phyloP scores from a whole-genome alignment of 2,113 vertebrate species.

The Kobus ellipsiprymnus region DNA sequence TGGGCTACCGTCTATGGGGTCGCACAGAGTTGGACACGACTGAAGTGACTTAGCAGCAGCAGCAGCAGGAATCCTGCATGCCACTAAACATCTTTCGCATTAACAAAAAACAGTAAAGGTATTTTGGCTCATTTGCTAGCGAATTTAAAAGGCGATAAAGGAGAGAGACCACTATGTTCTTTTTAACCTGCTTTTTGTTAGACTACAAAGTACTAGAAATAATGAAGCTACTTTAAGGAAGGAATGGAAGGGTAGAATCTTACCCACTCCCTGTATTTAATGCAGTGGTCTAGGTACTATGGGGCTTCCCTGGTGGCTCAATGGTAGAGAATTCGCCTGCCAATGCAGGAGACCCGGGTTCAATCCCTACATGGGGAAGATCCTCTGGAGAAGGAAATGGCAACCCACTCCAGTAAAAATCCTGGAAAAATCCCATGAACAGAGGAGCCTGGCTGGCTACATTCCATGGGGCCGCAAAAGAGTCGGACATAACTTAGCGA shows the following conservation, averaged over 20 bases:
- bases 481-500: not conserved
- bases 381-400: not conserved
- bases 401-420: not conserved
- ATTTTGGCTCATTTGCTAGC: not conserved
- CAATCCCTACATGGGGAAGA: not conserved
- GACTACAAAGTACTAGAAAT: not conserved
- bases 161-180: not conserved
- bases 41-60: too few species aligned
- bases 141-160: not conserved
- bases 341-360: not conserved
- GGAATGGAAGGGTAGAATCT: not conserved
- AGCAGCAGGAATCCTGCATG: not conserved
- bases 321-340: not conserved
- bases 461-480: not conserved
- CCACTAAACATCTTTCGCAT: not conserved
- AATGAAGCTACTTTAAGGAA: not conserved
- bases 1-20: too few species aligned
- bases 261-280: not conserved
- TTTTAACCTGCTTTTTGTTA: not conserved
- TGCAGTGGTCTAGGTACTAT: not conserved
- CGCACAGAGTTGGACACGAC: too few species aligned
- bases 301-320: not conserved
- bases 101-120: not conserved
- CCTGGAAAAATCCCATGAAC: not conserved
- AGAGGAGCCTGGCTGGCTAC: not conserved